Percentiles rank a stretch among this genome's conserved stretches.
phyloP scores from a whole-genome alignment of 35 echinoderm and acorn worm genomes.

The Amphiura filiformis region DNA sequence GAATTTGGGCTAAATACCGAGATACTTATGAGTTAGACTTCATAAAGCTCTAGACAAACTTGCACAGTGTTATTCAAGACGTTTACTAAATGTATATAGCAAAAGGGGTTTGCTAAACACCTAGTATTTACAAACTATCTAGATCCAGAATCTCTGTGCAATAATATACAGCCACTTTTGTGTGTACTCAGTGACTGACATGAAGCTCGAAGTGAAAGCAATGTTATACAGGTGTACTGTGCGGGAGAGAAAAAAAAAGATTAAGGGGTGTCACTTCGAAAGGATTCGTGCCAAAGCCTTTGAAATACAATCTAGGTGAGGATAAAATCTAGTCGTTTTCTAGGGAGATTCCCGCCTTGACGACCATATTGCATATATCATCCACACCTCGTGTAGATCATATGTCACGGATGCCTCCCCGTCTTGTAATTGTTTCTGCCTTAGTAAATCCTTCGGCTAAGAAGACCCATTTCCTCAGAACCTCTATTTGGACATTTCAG shows the following conservation, averaged over 20 bases:
- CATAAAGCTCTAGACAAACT: constrained; percentile 3
- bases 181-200: background rate
- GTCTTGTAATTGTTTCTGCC: constrained; percentile 8
- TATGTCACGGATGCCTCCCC: background rate
- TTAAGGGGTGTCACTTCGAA: background rate
- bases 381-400: background rate
- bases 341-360: background rate
- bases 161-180: background rate
- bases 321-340: constrained; percentile 2
- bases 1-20: background rate
- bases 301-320: constrained; percentile 2
- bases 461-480: background rate
- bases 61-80: background rate
- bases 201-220: background rate
- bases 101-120: background rate
- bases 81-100: too few species aligned
- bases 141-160: background rate
- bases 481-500: background rate
- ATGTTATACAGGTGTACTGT: constrained; percentile 4
- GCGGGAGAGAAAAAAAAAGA: background rate
- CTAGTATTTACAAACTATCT: constrained; percentile 1
- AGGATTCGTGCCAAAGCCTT: constrained; percentile 1
- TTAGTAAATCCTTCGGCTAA: constrained; percentile 8
- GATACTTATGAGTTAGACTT: background rate
- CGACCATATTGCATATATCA: constrained; percentile 14